Conservation (phyloP, 2,888 invertebrate genomes). For the Cataglyphis livida region DNA sequence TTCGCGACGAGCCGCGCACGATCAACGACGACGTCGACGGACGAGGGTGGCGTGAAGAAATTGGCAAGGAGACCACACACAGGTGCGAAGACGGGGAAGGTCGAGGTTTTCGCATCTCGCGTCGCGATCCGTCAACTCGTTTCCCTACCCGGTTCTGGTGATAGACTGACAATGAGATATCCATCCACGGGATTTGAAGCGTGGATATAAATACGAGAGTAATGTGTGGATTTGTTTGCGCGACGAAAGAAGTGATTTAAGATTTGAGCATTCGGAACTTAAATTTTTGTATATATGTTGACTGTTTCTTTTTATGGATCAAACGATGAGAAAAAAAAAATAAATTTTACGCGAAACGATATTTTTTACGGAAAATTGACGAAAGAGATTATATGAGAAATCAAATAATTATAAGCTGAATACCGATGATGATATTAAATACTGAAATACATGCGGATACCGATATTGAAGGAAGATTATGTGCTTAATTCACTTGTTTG, state of each 20-base stretch:
- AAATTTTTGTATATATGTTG: background rate
- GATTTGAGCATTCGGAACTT: background rate
- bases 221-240: background rate
- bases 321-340: background rate
- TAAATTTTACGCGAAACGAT: background rate
- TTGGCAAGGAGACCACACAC: slow-evolving; percentile 19
- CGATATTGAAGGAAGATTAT: background rate
- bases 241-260: slow-evolving; percentile 3
- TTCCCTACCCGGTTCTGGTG: background rate
- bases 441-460: background rate
- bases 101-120: slow-evolving; percentile 7
- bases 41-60: slow-evolving; percentile 38
- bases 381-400: background rate
- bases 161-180: background rate
- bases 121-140: background rate
- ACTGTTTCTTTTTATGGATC: background rate
- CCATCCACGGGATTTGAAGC: background rate
- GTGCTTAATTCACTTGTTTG: background rate
- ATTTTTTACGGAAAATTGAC: background rate
- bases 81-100: slow-evolving; percentile 42
- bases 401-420: background rate
- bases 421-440: background rate
- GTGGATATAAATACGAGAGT: background rate
- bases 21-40: slow-evolving; percentile 43
- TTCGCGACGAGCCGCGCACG: slow-evolving; percentile 48